A percentile compares a stretch with the other conserved stretches of the same genome.
Conservation (phyloP, 53 echinoderm and acorn worm species). For the Arbacia lixula region DNA sequence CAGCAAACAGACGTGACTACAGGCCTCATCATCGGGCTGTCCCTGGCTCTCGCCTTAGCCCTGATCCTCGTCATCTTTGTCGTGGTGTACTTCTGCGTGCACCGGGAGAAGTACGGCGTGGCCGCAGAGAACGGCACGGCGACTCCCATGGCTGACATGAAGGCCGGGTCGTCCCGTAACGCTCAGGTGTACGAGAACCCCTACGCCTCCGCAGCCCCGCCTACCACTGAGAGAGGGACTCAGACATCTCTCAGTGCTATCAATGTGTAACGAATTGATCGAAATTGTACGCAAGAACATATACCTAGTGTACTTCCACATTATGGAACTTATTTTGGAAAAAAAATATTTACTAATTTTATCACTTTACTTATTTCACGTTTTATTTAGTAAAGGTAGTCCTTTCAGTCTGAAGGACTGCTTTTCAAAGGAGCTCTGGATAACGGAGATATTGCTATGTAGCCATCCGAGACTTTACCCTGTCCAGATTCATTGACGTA, state of each 20-base stretch:
- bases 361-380: no score
- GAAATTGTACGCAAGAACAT: no score
- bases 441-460: no score
- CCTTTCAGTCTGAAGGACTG: no score
- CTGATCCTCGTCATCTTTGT: conserved; percentile 4
- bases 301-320: no score
- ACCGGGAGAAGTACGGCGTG: conserved; percentile 25
- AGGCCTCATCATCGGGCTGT: conserved; percentile 39
- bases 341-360: no score
- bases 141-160: conserved; percentile 8
- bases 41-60: not conserved
- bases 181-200: conserved; percentile 39
- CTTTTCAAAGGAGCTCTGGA: no score
- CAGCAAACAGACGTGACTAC: not conserved
- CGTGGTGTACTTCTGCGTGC: conserved; percentile 10
- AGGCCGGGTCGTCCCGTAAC: conserved; percentile 1
- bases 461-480: no score
- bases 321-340: no score
- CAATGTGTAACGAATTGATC: conserved; percentile 16
- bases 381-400: no score
- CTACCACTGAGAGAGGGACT: conserved; percentile 6
- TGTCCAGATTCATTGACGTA: no score
- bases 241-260: conserved; percentile 45
- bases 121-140: conserved; percentile 1
- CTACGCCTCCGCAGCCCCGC: not conserved